Percentiles rank a stretch among this genome's conserved stretches.
Evolutionary conservation across 2,888 invertebrate species (phyloP).

Genomic region (Heliconius sara): DNA sequence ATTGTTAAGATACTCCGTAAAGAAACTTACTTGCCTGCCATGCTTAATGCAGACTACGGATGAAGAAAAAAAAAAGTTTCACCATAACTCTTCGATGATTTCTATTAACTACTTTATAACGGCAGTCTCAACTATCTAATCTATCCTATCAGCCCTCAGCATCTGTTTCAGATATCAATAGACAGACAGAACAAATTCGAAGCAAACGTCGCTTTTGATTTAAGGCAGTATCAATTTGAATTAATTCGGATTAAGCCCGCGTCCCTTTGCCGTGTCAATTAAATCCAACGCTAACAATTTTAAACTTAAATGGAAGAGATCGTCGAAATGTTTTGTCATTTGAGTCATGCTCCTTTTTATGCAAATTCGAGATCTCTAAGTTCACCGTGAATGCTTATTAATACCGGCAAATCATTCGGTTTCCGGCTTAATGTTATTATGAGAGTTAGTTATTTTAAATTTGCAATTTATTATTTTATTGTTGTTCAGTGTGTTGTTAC

Average conservation of each 20-base stretch:
- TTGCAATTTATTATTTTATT: slow-evolving; percentile 71
- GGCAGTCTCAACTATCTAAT: slow-evolving; percentile 7
- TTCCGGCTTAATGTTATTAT: slow-evolving; percentile 72
- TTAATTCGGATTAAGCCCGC: slow-evolving; percentile 66
- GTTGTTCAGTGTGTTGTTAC: slow-evolving; percentile 47
- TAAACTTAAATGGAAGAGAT: slow-evolving; percentile 79
- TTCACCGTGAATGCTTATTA: slow-evolving; percentile 66
- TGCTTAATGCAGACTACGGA: no score
- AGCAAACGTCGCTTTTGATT: slow-evolving; percentile 53
- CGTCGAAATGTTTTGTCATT: slow-evolving; percentile 76
- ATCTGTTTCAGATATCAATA: slow-evolving; percentile 37
- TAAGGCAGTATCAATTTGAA: slow-evolving; percentile 66
- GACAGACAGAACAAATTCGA: slow-evolving; percentile 38
- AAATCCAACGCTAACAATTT: slow-evolving; percentile 73
- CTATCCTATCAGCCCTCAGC: not conserved
- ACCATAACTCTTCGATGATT: not conserved
- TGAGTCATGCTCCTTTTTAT: slow-evolving; percentile 78
- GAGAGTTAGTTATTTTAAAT: slow-evolving; percentile 74
- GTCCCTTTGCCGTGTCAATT: slow-evolving; percentile 69
- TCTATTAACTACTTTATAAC: not conserved
- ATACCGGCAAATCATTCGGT: slow-evolving; percentile 69
- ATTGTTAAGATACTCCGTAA: no score
- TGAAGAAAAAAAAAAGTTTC: not conserved
- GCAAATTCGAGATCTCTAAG: slow-evolving; percentile 74
- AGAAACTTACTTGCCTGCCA: no score